These are phyloP conservation scores for Motacilla tschutschensis DNA, from an alignment of 2,113 vertebrate species.

Conservation along the genomic window DNA sequence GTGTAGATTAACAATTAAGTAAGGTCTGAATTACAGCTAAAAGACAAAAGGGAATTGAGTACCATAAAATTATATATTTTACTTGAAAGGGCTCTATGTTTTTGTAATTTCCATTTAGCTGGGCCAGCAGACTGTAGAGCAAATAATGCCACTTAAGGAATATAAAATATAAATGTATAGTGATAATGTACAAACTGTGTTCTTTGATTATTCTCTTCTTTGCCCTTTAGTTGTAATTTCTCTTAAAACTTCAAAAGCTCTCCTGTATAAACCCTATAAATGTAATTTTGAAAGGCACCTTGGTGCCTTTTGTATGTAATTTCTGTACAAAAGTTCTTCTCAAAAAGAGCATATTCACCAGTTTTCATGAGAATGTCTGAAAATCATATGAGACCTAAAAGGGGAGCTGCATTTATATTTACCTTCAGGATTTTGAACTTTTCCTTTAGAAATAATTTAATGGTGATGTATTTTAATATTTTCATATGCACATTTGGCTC, in stretches of 20 bases:
- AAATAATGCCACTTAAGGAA: not conserved
- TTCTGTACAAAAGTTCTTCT: not conserved
- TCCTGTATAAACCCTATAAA: not conserved
- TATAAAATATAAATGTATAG: not conserved
- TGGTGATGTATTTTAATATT: not conserved
- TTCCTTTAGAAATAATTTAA: not conserved
- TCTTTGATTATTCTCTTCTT: not conserved
- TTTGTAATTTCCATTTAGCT: not conserved
- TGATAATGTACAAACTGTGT: not conserved
- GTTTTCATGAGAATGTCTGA: not conserved
- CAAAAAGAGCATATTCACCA: rapidly evolving
- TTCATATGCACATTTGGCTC: not conserved
- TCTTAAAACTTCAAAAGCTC: not conserved
- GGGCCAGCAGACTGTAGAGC: not conserved
- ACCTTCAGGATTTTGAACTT: not conserved
- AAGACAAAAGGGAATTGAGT: not conserved
- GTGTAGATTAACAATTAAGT: not conserved
- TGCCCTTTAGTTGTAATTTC: not conserved
- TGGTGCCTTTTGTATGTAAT: not conserved
- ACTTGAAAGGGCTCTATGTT: not conserved
- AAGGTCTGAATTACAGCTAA: not conserved
- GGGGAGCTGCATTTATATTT: not conserved
- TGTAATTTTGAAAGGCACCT: not conserved
- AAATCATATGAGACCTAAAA: not conserved
- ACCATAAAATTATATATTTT: not conserved